A percentile compares a stretch with the other conserved stretches of the same genome.
phyloP scores from a whole-genome alignment of 2,113 vertebrate genomes.

The Oreotrochilus melanogaster region DNA sequence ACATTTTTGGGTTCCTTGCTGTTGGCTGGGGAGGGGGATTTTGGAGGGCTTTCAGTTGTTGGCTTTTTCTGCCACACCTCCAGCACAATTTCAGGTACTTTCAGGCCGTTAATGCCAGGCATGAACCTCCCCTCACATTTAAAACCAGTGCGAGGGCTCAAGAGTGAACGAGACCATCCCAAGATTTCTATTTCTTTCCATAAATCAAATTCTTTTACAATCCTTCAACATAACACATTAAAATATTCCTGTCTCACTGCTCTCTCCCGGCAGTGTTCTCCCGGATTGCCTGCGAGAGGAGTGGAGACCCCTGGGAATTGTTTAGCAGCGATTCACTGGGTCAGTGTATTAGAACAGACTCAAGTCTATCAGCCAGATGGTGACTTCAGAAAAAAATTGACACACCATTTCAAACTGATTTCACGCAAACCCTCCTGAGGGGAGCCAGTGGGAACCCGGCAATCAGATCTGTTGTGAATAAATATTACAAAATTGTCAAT shows the following conservation, averaged over 20 bases:
- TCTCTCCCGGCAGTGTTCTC: constrained; percentile 32
- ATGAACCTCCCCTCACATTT: background rate
- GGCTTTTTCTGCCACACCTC: fast-evolving
- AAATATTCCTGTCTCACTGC: background rate
- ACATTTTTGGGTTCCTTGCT: background rate
- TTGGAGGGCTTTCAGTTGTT: background rate
- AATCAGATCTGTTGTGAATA: constrained; percentile 96
- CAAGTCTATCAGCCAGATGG: constrained; percentile 96
- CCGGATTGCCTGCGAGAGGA: constrained; percentile 66
- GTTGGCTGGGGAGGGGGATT: fast-evolving
- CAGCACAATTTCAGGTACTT: background rate
- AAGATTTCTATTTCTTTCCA: constrained; percentile 56
- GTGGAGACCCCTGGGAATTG: constrained; percentile 84
- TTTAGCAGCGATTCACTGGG: constrained; percentile 87
- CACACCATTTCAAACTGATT: constrained; percentile 99
- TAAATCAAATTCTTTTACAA: constrained; percentile 74
- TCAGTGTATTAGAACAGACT: constrained; percentile 86
- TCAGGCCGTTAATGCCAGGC: background rate
- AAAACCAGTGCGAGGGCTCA: fast-evolving
- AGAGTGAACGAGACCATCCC: background rate
- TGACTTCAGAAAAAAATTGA: constrained; percentile 94
- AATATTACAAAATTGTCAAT: constrained; percentile 99
- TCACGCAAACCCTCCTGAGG: constrained; percentile 94
- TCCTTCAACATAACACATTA: constrained; percentile 43
- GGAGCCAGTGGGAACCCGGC: constrained; percentile 84